A percentile compares a stretch with the other conserved stretches of the same genome.
These are phyloP conservation scores for Lucilia sericata DNA, from an alignment of 1,140 invertebrate genomes.

Conservation along the genomic window DNA sequence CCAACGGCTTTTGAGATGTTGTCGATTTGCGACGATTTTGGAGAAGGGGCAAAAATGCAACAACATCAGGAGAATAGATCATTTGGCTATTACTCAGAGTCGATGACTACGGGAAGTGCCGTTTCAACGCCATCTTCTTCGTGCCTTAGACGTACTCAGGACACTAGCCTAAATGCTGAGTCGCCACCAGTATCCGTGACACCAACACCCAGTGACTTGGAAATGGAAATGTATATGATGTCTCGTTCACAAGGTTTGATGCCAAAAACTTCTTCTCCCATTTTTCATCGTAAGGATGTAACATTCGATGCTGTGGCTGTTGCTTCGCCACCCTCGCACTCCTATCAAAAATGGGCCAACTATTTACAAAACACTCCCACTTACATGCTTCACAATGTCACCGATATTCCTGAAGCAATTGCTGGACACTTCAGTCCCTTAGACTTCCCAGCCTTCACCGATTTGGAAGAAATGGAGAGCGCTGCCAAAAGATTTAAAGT, in stretches of 20 bases:
- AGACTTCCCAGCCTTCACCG: conserved; percentile 59
- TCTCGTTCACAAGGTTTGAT: conserved; percentile 57
- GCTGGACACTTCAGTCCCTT: conserved; percentile 61
- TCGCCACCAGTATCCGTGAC: background rate
- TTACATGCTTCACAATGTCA: conserved; percentile 62
- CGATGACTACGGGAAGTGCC: conserved; percentile 26
- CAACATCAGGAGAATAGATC: conserved; percentile 38
- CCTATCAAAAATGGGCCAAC: conserved; percentile 62
- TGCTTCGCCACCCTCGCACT: conserved; percentile 34
- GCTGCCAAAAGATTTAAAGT: conserved; percentile 59
- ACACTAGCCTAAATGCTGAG: background rate
- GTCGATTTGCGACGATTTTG: conserved; percentile 43
- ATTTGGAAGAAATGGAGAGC: conserved; percentile 61
- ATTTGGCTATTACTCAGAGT: conserved; percentile 44
- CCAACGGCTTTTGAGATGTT: conserved; percentile 2
- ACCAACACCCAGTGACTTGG: conserved; percentile 50
- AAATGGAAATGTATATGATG: conserved; percentile 66
- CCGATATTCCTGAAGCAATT: conserved; percentile 62
- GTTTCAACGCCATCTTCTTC: conserved; percentile 14
- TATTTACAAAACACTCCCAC: conserved; percentile 59
- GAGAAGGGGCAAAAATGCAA: background rate
- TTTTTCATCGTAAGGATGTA: conserved; percentile 49
- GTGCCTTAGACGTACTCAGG: conserved; percentile 28
- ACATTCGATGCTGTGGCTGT: background rate
- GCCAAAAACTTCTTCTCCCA: conserved; percentile 64